A percentile compares a stretch with the other conserved stretches of the same genome.
Evolutionary conservation across 2,113 vertebrate species (phyloP).

Genomic region (Typhlomys cinereus): DNA sequence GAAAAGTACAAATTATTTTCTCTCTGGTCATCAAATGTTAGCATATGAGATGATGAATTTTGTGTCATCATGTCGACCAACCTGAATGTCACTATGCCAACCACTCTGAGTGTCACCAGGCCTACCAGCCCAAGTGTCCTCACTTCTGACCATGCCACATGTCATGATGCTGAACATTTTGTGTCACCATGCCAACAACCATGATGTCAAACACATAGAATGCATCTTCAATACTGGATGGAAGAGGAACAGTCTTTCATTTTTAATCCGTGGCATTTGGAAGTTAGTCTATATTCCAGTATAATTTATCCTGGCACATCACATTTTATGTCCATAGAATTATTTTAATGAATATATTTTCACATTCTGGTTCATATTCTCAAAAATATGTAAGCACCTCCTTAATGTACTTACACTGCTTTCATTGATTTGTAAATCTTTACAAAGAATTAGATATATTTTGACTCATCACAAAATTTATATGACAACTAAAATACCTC

Average conservation of each 20-base stretch:
- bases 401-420: neutral
- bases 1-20: neutral
- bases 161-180: too few relatives aligned
- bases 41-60: neutral
- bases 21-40: neutral
- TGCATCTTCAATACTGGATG: too few relatives aligned
- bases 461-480: neutral
- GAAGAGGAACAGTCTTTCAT: neutral
- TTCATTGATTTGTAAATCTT: neutral
- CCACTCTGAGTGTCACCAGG: too few relatives aligned
- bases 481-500: neutral
- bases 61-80: too few relatives aligned
- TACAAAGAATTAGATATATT: neutral
- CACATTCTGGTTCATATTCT: neutral
- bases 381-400: neutral
- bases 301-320: neutral
- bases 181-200: too few relatives aligned
- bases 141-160: too few relatives aligned
- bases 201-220: neutral
- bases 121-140: accelerated
- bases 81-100: too few relatives aligned
- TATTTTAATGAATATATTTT: neutral
- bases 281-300: neutral
- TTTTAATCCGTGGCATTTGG: neutral
- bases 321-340: neutral